These are phyloP conservation scores for Danaus melanippus DNA, from an alignment of 1,140 invertebrate genomes.

Conservation along the genomic window DNA sequence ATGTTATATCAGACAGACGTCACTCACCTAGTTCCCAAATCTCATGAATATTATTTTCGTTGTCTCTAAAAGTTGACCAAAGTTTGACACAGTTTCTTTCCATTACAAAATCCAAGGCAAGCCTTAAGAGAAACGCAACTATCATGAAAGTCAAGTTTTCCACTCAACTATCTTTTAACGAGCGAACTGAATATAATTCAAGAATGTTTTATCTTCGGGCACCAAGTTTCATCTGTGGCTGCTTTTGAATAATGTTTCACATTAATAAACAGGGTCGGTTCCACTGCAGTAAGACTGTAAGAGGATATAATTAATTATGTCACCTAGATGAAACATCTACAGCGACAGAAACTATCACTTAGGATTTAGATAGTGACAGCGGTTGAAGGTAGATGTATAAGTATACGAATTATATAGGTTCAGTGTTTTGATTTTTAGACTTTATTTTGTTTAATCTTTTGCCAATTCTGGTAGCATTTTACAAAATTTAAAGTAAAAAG, in stretches of 20 bases:
- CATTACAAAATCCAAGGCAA: constrained; percentile 18
- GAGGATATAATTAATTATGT: constrained; percentile 53
- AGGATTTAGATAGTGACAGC: constrained; percentile 22
- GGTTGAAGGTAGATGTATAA: background rate
- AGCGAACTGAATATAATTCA: constrained; percentile 54
- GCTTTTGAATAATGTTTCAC: constrained; percentile 55
- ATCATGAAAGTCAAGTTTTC: constrained; percentile 45
- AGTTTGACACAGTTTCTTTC: constrained; percentile 20
- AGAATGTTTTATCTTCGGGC: constrained; percentile 45
- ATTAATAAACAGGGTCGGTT: constrained; percentile 59
- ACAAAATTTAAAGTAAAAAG: no score
- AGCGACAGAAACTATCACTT: constrained; percentile 40
- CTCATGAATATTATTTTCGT: constrained; percentile 14
- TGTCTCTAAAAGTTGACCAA: constrained; percentile 14
- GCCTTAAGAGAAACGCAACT: constrained; percentile 33
- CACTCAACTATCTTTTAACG: constrained; percentile 48
- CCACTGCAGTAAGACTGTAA: constrained; percentile 37
- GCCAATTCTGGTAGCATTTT: no score
- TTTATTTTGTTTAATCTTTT: no score
- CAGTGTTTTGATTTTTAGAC: no score
- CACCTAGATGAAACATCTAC: constrained; percentile 28
- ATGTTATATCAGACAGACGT: constrained; percentile 1
- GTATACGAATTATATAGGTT: no score
- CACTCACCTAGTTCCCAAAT: constrained; percentile 14
- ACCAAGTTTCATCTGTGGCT: constrained; percentile 56